A percentile compares a stretch with the other conserved stretches of the same genome.
Evolutionary conservation across 2,888 invertebrate genomes (phyloP).

Genomic region (Choristoneura rosaceana): DNA sequence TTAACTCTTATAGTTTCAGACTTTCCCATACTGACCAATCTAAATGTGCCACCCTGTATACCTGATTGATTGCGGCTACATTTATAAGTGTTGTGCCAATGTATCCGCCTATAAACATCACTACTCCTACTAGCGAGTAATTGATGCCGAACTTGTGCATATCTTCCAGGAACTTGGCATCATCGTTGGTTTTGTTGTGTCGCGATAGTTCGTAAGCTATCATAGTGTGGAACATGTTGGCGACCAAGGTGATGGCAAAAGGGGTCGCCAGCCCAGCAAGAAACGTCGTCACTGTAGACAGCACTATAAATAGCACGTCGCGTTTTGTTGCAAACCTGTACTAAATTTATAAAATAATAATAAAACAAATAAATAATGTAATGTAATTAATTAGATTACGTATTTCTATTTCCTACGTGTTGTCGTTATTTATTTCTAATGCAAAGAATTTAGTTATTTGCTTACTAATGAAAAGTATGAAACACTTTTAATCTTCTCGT

Average conservation of each 20-base stretch:
- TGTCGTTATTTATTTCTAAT: background rate
- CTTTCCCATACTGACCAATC: no score
- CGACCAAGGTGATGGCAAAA: slow-evolving; percentile 59
- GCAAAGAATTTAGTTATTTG: background rate
- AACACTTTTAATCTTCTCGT: slow-evolving; percentile 56
- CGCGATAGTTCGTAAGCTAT: slow-evolving; percentile 74
- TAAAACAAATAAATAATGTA: slow-evolving; percentile 24
- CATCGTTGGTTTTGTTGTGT: slow-evolving; percentile 51
- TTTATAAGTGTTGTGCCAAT: slow-evolving; percentile 87
- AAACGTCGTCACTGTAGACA: slow-evolving; percentile 77
- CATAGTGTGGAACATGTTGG: slow-evolving; percentile 84
- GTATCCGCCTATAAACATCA: slow-evolving; percentile 85
- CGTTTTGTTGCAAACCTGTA: slow-evolving; percentile 86
- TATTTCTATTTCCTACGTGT: background rate
- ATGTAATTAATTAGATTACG: background rate
- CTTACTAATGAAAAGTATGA: slow-evolving; percentile 67
- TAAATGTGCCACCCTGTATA: slow-evolving; percentile 50
- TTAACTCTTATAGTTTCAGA: no score
- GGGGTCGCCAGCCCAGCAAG: slow-evolving; percentile 57
- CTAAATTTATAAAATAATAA: slow-evolving; percentile 66
- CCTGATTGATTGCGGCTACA: slow-evolving; percentile 88
- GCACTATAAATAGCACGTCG: slow-evolving; percentile 83
- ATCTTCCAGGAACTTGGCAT: slow-evolving; percentile 72
- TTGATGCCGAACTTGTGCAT: slow-evolving; percentile 84
- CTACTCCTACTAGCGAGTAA: slow-evolving; percentile 86